Conservation (phyloP, 1,140 invertebrate species). For the Andricus grossulariae region DNA sequence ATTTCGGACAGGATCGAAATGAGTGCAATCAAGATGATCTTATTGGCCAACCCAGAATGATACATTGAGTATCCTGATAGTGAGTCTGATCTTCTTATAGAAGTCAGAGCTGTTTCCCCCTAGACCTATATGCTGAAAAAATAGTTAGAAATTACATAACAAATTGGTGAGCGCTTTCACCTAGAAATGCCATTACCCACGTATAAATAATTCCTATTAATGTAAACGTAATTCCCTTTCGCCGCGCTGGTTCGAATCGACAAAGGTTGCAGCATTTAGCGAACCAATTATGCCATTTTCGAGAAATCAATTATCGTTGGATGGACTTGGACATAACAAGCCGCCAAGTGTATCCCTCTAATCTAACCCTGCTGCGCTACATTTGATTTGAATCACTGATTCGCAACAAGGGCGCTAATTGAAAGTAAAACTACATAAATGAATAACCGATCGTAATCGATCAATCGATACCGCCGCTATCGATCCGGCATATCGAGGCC, state of each 20-base stretch:
- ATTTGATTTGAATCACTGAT: constrained; percentile 51
- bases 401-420: constrained; percentile 60
- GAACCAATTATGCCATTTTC: constrained; percentile 21
- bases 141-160: no score
- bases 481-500: constrained; percentile 30
- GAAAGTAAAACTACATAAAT: constrained; percentile 51
- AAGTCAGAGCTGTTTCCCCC: no score
- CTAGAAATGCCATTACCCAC: no score
- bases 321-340: not conserved
- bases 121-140: no score
- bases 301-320: constrained; percentile 64
- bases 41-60: no score
- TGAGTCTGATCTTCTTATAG: no score
- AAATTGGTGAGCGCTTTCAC: no score
- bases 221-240: no score
- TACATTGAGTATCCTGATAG: no score
- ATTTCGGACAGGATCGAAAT: no score
- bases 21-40: no score
- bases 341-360: not conserved
- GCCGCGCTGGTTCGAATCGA: not conserved
- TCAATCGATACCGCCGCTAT: constrained; percentile 50
- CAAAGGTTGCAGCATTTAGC: not conserved
- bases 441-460: constrained; percentile 60
- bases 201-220: no score
- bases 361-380: constrained; percentile 35